Evolutionary conservation across 1,140 invertebrate species (phyloP).

Genomic region (Pentalonia nigronervosa): DNA sequence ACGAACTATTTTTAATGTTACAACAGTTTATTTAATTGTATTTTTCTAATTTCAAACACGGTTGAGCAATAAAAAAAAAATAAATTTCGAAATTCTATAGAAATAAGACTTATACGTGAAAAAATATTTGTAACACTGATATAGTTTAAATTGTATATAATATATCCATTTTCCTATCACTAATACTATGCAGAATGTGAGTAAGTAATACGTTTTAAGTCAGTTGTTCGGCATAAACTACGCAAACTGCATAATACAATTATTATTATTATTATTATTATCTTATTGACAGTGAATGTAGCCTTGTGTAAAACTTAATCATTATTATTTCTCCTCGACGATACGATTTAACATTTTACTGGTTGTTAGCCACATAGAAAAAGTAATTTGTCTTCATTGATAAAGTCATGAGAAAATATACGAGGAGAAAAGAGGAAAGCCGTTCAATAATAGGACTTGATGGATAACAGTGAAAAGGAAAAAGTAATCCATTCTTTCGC

Average conservation of each 20-base stretch:
- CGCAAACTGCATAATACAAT: background rate
- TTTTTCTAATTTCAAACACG: background rate
- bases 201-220: background rate
- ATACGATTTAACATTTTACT: background rate
- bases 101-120: background rate
- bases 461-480: slow-evolving; percentile 24
- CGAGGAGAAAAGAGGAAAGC: background rate
- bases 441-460: slow-evolving; percentile 30
- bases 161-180: background rate
- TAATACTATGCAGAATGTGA: background rate
- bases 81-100: background rate
- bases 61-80: background rate
- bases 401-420: slow-evolving; percentile 32
- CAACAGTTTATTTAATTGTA: background rate
- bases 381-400: slow-evolving; percentile 53
- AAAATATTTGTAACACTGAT: background rate
- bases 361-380: slow-evolving; percentile 28
- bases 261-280: slow-evolving; percentile 8
- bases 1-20: too few relatives aligned
- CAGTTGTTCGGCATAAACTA: background rate
- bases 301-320: background rate
- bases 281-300: slow-evolving; percentile 12
- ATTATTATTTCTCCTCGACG: background rate
- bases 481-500: slow-evolving; percentile 39
- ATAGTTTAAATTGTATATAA: background rate